Base-by-base conservation (phyloP, 2,888 invertebrate species). In the Drosophila siamana region DNA sequence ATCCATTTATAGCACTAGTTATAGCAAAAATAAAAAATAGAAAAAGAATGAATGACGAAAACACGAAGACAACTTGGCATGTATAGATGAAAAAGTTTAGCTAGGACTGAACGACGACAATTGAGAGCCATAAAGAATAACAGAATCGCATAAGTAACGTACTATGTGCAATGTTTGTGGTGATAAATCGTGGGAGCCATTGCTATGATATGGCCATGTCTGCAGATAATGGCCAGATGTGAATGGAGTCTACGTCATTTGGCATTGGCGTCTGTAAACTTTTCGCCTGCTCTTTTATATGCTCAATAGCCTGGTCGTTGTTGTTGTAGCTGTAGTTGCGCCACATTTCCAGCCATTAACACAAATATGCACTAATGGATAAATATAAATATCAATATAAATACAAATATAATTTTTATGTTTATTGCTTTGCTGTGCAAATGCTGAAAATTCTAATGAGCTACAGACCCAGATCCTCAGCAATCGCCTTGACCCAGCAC, bases 391-490 rank as follows among this genome's bases (percentile, higher is more conserved):
- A 47, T 13, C 30, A 40, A 46, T 52, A 52, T 56, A 61, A 22
- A 52, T 67, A 51, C 60, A 66, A 51, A 47, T 67, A 71, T 74
- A 64, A 77, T 82, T 74, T 80, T 68, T 69, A 75, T 83, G 78
- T 54, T 75, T 77, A 78, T 74, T 69, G 68, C 66, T 41, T 54
- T 30, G 63, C 26, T 69, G 64, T 22, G 51, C 51, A 71, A 62
- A 60, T 54, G 38, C 44, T 41, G 50, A 63, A 47, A 30, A 41
- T 55, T 43, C 40, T 40, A 69, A 76, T 59, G 47, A 30, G 54
- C 30, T 11, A 4, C 30, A 30, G 30, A 19, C 19, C 16, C 43
- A 33, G 11, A 33, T 33, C n/a, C 30, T 33, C 9, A 33, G 13
- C 13, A 28, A 28, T 24, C 47, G 59, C 19, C 48, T 64, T 38